Evolutionary conservation across 2,113 vertebrate species (phyloP), one percentile per base, ranked within the genome.

Genomic region (Phalacrocorax pelagicus): DNA sequence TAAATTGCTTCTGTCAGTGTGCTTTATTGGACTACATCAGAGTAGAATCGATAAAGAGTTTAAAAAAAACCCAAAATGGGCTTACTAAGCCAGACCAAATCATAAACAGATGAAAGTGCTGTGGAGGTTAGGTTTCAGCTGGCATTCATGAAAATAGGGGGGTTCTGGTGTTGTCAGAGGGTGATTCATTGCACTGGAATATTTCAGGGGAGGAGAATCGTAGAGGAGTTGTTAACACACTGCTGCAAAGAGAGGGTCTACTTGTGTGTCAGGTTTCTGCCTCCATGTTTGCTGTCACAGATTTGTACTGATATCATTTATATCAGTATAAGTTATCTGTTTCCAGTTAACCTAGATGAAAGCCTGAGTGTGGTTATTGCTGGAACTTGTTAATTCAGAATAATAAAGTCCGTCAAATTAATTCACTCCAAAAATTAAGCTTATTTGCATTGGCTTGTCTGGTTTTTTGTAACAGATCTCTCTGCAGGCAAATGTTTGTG

Each of bases 341-440:
- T 95, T 88, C 58, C 81, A 89, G 66, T 82, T 94, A 91, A 65
- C 58, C 54, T 36, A 70, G 70, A 79, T 72, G 81, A 88, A 92
- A 97, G 85, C 73, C 73, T 0, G 2, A 65, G 29, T 42, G 51
- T 49, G 54, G 49, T 80, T 94, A 51, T 63, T 70, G 91, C 94
- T 94, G 78, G 66, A 83, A 94, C 89, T 91, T 90, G 86, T 94
- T 96, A 97, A 96, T 95, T 94, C 70, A 95, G 81, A 91, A 80
- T 73, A 95, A 93, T 94, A 61, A 71, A 95, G 69, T 49, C 66
- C 86, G 67, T 55, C 86, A 69, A 72, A 95, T 91, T 46, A 96
- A 95, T 94, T 89, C 84, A 42, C 71, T 81, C 40, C 78, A 88
- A 81, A 88, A 94, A 73, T 29, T 8, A 16, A 75, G 93, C 65